Evolutionary conservation across 2,888 invertebrate species (phyloP).

Genomic region (Neuroscelio doddi): DNA sequence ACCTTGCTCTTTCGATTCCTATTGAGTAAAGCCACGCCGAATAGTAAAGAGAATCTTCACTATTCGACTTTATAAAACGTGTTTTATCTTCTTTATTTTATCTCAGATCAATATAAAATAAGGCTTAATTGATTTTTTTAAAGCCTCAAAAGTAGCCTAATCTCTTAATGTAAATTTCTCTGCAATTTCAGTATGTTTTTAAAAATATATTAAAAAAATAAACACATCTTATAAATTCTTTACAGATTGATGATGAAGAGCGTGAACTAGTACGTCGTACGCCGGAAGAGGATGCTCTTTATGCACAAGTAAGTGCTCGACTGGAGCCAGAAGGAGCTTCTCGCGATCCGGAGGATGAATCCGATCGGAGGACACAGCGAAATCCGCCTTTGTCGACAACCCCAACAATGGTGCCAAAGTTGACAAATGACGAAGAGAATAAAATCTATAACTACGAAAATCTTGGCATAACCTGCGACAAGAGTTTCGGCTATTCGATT

Average conservation of each 20-base stretch:
- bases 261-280: slow-evolving; percentile 57
- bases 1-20: no score
- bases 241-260: slow-evolving; percentile 15
- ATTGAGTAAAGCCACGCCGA: no score
- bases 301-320: slow-evolving; percentile 65
- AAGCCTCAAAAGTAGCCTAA: no score
- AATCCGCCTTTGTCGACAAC: slow-evolving; percentile 41
- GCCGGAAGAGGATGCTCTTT: slow-evolving; percentile 63
- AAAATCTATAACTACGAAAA: slow-evolving; percentile 50
- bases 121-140: no score
- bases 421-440: slow-evolving; percentile 31
- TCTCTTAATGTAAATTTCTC: no score
- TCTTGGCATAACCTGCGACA: slow-evolving; percentile 52
- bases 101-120: no score
- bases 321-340: slow-evolving; percentile 68
- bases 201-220: no score
- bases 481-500: slow-evolving; percentile 59
- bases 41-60: no score
- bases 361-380: slow-evolving; percentile 54
- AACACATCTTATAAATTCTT: no score
- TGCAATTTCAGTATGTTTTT: no score
- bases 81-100: no score
- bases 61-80: no score
- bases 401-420: slow-evolving; percentile 10
- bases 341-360: slow-evolving; percentile 67